Percentiles rank a stretch among this genome's conserved stretches.
These are phyloP conservation scores for Drosophila lutescens DNA, from an alignment of 2,888 invertebrate species.

Conservation along the genomic window DNA sequence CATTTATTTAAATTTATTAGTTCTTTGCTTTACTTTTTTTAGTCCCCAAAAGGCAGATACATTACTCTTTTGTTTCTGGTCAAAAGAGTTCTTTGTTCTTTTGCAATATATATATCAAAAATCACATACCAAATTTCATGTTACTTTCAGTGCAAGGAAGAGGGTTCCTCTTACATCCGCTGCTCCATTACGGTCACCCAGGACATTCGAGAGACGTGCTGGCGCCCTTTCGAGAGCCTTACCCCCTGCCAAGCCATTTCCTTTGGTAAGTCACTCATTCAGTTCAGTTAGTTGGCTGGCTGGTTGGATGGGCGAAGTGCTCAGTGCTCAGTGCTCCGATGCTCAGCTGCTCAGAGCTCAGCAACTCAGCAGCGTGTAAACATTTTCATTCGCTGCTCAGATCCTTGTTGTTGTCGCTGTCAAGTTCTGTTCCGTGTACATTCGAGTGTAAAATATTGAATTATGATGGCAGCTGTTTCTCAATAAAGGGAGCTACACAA, in stretches of 20 bases:
- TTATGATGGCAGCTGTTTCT: conserved; percentile 79
- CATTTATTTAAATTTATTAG: too few relatives aligned
- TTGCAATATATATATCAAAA: not conserved
- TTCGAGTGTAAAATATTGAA: conserved; percentile 79
- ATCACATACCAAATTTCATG: not conserved
- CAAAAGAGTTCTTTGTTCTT: too few relatives aligned
- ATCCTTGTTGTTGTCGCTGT: conserved; percentile 48
- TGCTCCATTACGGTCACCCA: conserved; percentile 43
- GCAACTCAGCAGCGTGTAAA: conserved; percentile 72
- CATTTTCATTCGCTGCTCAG: conserved; percentile 66
- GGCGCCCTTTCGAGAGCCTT: conserved; percentile 52
- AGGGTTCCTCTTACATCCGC: not conserved
- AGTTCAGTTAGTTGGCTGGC: conserved; percentile 35
- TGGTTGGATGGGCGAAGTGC: conserved; percentile 40
- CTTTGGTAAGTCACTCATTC: conserved; percentile 33
- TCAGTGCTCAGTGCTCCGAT: conserved; percentile 16
- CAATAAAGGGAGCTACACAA: conserved; percentile 56
- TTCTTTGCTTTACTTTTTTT: too few relatives aligned
- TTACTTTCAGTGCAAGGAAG: conserved; percentile 3
- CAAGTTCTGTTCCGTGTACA: conserved; percentile 75
- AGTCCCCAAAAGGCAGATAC: too few relatives aligned
- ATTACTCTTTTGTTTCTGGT: too few relatives aligned
- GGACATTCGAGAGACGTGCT: conserved; percentile 58
- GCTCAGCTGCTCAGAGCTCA: conserved; percentile 25
- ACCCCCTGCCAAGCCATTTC: not conserved